Base-by-base conservation (phyloP, 2,797 vertebrate genomes). In the Jordanella pulchra region DNA sequence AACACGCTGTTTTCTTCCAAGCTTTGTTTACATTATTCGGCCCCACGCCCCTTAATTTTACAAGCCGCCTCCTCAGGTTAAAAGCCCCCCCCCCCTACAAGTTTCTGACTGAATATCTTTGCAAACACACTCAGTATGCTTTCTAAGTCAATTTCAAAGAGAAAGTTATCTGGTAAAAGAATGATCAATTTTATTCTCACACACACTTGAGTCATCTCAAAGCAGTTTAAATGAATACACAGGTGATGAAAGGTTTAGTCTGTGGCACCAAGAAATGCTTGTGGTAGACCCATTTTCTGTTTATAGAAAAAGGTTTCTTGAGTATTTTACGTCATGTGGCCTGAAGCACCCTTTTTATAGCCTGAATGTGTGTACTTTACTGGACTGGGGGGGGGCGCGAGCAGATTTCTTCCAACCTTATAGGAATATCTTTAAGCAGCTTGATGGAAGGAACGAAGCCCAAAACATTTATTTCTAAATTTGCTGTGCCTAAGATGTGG, bases 1-100 rank as follows among this genome's bases (percentile, higher is more conserved):
- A 88, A 90, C 86, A 78, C 73, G 71, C 85, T 75, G 82, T 84
- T 78, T 93, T 89, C 91, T 93, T 93, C 92, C 92, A 89, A 92
- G 87, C 75, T 89, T 79, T 93, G 90, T 93, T 94, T 93, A 63
- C 39, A 61, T 30, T 42, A 83, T 83, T 75, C 78, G 35, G 64
- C 77, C 79, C 65, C 77, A 69, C 69, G 79, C 76, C 82, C 67
- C 53, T 69, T 48, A 3, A 74, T 70, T 79, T n/a, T 45, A 53
- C 10, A 2, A 45, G 18, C 30, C 13, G 44, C 51, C 65, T 73
- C 56, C n/a, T 73, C 74, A 35, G 42, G 18, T 11, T 25, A 51
- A 53, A 51, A 71, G 65, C 5, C 11, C 11, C 65, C 39, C 70
- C 61, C 25, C 65, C 67, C 45, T 61, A 48, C 67, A 39, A 81